Evolutionary conservation across 1,140 invertebrate genomes (phyloP).

Genomic region (Doryteuthis pealeii): DNA sequence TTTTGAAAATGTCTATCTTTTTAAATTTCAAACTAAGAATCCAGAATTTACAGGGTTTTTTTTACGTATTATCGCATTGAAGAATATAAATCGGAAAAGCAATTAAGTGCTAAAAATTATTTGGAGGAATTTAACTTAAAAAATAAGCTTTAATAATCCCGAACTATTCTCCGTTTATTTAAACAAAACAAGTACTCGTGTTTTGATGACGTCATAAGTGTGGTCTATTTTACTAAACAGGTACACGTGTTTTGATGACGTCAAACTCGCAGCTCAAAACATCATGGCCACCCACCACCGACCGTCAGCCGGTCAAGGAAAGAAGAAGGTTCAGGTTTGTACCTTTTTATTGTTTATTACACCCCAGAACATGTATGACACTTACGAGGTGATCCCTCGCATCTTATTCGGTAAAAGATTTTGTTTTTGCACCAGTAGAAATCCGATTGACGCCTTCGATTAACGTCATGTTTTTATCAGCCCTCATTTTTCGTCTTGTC

Average conservation of each 20-base stretch:
- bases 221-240: constrained; percentile 6
- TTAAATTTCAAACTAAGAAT: too few species aligned
- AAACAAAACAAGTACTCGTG: too few species aligned
- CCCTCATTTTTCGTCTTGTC: too few species aligned
- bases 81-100: too few species aligned
- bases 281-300: constrained; percentile 20
- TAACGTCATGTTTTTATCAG: background rate
- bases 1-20: too few species aligned
- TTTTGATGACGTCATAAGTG: background rate
- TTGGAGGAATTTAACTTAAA: too few species aligned
- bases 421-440: background rate
- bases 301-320: constrained; percentile 12
- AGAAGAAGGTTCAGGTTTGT: constrained; percentile 16
- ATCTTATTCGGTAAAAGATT: background rate
- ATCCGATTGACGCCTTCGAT: background rate
- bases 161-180: too few species aligned
- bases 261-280: constrained; percentile 12
- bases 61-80: too few species aligned
- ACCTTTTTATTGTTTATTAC: background rate
- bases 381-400: background rate
- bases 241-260: constrained; percentile 17
- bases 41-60: too few species aligned
- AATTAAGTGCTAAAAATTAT: too few species aligned
- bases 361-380: background rate
- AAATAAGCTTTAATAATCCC: too few species aligned